These are phyloP conservation scores for Eunapius fragilis DNA, from an alignment of 37 sponge, comb jelly and placozoan species.

Conservation along the genomic window DNA sequence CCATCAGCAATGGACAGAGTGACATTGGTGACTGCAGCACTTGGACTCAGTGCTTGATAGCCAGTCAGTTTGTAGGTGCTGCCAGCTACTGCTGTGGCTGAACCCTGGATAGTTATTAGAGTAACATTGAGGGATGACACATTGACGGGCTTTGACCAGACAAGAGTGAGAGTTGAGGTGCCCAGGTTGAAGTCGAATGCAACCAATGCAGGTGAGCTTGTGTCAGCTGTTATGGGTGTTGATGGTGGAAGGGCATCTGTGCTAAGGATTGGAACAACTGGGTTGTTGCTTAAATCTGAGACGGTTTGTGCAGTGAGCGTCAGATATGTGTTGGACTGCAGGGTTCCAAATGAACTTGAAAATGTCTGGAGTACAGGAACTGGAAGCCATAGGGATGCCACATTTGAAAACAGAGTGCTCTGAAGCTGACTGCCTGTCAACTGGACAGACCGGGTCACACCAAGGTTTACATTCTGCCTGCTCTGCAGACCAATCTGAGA, in stretches of 20 bases:
- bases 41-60: slow-evolving; percentile 13
- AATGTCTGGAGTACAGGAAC: slow-evolving; percentile 37
- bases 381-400: slow-evolving; percentile 48
- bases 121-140: slow-evolving; percentile 22
- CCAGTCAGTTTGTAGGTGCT: background rate
- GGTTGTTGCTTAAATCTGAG: slow-evolving; percentile 71
- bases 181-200: slow-evolving; percentile 77
- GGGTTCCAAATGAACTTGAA: slow-evolving; percentile 44
- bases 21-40: slow-evolving; percentile 68
- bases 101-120: slow-evolving; percentile 43
- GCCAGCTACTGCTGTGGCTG: background rate
- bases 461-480: slow-evolving; percentile 44
- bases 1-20: slow-evolving; percentile 38
- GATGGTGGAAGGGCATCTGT: slow-evolving; percentile 53
- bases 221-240: slow-evolving; percentile 51
- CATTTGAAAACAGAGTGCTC: slow-evolving; percentile 11
- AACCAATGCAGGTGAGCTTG: slow-evolving; percentile 59
- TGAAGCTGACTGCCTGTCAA: slow-evolving; percentile 52
- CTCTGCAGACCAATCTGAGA: slow-evolving; percentile 69
- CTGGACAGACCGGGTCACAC: slow-evolving; percentile 22
- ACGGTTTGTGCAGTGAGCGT: slow-evolving; percentile 61
- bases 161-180: slow-evolving; percentile 49
- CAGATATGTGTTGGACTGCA: slow-evolving; percentile 64
- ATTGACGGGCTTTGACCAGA: slow-evolving; percentile 71
- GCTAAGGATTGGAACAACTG: slow-evolving; percentile 50